A percentile compares a stretch with the other conserved stretches of the same genome.
phyloP scores from a whole-genome alignment of 2,888 invertebrate species.

The Oxyteleia sp. region DNA sequence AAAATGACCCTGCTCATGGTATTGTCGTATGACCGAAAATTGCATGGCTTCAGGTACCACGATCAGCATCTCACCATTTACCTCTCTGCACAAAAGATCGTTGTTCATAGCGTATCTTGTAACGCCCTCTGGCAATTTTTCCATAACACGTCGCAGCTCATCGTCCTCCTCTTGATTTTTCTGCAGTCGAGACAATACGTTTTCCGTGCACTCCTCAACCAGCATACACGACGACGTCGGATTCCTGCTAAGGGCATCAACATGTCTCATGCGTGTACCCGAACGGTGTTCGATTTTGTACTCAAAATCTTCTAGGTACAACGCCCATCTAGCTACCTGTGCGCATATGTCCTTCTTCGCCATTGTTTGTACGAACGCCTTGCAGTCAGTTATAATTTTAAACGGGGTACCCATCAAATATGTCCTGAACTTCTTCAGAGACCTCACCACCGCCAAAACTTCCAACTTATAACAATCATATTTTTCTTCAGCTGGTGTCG shows the following conservation, averaged over 20 bases:
- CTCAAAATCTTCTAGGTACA: slow-evolving; percentile 36
- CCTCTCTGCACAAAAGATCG: slow-evolving; percentile 50
- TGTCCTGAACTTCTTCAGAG: slow-evolving; percentile 24
- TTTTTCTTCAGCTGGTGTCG: neutral
- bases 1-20: slow-evolving; percentile 70
- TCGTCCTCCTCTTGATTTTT: slow-evolving; percentile 5
- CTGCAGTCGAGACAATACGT: neutral
- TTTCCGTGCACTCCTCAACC: neutral
- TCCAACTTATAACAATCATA: neutral
- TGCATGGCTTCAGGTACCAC: slow-evolving; percentile 62
- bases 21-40: slow-evolving; percentile 48
- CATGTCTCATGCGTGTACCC: slow-evolving; percentile 47
- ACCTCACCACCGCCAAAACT: slow-evolving; percentile 31
- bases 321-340: slow-evolving; percentile 16
- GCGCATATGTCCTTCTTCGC: slow-evolving; percentile 34
- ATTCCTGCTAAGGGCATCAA: slow-evolving; percentile 42
- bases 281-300: slow-evolving; percentile 42
- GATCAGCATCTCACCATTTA: slow-evolving; percentile 47
- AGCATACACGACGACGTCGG: neutral
- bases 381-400: slow-evolving; percentile 17
- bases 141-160: neutral
- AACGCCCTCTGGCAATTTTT: neutral
- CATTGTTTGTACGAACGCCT: slow-evolving; percentile 44
- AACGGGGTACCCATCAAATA: slow-evolving; percentile 20
- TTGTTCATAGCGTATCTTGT: slow-evolving; percentile 5